Percentiles rank a stretch among this genome's conserved stretches.
phyloP scores from a whole-genome alignment of 2,888 invertebrate species.

The Nomada goodeniana region DNA sequence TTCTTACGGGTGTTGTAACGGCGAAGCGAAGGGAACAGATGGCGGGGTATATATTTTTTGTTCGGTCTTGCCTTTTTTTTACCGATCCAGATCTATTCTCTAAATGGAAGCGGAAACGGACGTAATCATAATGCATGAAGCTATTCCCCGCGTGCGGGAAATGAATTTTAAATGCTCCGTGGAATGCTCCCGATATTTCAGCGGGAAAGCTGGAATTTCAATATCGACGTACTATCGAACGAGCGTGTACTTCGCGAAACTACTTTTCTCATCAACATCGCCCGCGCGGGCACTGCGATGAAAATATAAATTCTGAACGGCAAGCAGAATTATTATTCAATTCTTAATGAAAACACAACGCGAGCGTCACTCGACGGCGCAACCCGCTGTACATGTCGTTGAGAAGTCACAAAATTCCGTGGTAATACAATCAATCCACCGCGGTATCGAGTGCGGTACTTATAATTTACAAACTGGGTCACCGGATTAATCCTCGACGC shows the following conservation, averaged over 20 bases:
- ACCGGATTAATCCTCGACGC: too few relatives aligned
- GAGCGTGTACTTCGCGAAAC: background rate
- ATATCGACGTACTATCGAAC: background rate
- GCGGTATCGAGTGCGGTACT: too few relatives aligned
- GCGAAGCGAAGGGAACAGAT: background rate
- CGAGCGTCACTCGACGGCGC: too few relatives aligned
- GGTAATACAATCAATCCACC: too few relatives aligned
- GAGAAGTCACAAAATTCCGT: too few relatives aligned
- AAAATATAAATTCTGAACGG: too few relatives aligned
- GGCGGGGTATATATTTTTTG: background rate
- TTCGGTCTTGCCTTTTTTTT: background rate
- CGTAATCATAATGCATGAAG: conserved; percentile 4
- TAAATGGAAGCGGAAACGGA: background rate
- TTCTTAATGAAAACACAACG: too few relatives aligned
- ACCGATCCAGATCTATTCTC: background rate
- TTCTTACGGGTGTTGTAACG: background rate
- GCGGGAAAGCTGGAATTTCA: conserved; percentile 4
- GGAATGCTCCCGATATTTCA: conserved; percentile 6
- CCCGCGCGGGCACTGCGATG: too few relatives aligned
- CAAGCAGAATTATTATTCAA: too few relatives aligned
- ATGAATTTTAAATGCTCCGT: conserved; percentile 10
- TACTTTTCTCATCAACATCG: too few relatives aligned
- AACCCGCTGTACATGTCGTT: too few relatives aligned
- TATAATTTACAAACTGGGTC: too few relatives aligned
- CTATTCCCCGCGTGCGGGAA: background rate